These are phyloP conservation scores for Sciurus vulgaris DNA, from an alignment of 2,797 vertebrate genomes.

Conservation along the genomic window DNA sequence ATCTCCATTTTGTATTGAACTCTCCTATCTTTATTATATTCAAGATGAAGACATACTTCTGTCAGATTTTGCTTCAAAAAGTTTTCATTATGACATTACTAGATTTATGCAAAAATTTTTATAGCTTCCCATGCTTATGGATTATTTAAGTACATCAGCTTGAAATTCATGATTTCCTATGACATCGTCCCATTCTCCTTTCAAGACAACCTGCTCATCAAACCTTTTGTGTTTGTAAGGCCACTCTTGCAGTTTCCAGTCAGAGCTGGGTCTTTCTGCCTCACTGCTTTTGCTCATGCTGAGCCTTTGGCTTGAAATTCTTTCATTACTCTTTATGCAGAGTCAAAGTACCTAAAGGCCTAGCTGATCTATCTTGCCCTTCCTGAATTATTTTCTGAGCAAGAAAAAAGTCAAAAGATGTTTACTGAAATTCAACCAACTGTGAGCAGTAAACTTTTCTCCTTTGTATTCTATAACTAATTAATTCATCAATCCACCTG, in stretches of 20 bases:
- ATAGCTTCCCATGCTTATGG: background rate
- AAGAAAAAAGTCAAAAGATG: background rate
- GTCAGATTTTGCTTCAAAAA: slow-evolving; percentile 18
- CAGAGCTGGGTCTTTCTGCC: background rate
- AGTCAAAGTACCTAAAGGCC: background rate
- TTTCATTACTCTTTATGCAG: background rate
- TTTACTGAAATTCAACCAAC: slow-evolving; percentile 17
- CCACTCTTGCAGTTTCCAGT: background rate
- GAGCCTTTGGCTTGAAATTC: background rate
- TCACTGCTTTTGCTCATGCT: background rate
- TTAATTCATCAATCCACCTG: background rate
- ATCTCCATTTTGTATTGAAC: background rate
- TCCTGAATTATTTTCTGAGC: background rate
- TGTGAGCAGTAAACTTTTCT: background rate
- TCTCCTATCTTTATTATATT: background rate
- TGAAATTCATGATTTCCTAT: background rate
- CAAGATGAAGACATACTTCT: background rate
- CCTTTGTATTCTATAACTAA: background rate
- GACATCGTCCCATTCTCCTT: background rate
- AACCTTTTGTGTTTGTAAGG: background rate
- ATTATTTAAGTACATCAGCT: background rate
- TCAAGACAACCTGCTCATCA: background rate
- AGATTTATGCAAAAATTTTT: background rate
- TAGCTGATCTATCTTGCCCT: background rate
- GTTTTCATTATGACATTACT: slow-evolving; percentile 27